Base-by-base conservation (phyloP, 2,888 invertebrate species). In the Stenchaetothrips biformis region DNA sequence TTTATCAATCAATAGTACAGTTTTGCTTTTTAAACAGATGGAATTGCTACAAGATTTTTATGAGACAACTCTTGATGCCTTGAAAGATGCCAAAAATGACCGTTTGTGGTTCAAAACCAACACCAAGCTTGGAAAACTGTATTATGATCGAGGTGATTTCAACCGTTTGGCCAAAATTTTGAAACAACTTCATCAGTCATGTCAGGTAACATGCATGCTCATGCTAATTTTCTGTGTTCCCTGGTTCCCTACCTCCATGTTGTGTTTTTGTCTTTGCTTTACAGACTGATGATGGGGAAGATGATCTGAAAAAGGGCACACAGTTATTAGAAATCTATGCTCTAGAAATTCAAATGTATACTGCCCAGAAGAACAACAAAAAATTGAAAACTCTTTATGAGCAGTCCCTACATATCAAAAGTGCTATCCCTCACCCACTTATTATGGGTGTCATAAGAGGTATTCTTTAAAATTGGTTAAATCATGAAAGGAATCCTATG, bases 101-200 rank as follows among this genome's bases (percentile, higher is more conserved):
- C 90, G 99, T 82, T 89, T 99, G 80, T 99, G 99, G 99, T 99
- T 99, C 87, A 99, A 99, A 88, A 99, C 99, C 0, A 99, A 99
- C 86, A 99, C 98, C 0, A 99, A 99, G 89, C 89, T 99, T 84
- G 99, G 99, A 78, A 99, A 99, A 88, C 89, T 99, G 47, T 99
- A 99, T 87, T 99, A 97, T 85, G 99, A 99, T 88, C 90, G 98
- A 81, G 94, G 93, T 80, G 98, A 99, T 86, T 99, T 95, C 86
- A 93, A 92, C 83, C 97, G 97, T 88, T 88, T 99, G 85, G 95
- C 98, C 80, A 96, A 96, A 88, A 99, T 99, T 85, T 89, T 99
- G 82, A 98, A 98, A 87, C 98, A 99, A 87, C 89, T 99, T 82
- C 98, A 99, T 87, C 94, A 94, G 85, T 98, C 98, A 81, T 99